Conservation (phyloP, 1,140 invertebrate genomes). For the Meloidogyne floridensis region DNA sequence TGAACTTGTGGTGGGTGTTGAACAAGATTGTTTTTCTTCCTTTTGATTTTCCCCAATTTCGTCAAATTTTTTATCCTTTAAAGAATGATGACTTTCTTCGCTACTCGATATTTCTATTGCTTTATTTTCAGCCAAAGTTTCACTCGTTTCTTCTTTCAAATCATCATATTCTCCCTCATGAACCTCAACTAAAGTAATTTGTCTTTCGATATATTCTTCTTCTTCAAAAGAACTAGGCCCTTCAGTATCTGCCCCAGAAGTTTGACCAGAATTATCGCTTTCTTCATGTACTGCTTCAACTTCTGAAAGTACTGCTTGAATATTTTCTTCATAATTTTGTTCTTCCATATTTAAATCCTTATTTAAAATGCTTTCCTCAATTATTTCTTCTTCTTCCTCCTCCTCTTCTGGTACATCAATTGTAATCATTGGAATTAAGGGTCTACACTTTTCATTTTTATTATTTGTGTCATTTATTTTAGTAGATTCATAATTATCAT, state of each 20-base stretch:
- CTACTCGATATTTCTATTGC: not conserved
- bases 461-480: not conserved
- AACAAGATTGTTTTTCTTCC: not conserved
- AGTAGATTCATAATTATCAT: not conserved
- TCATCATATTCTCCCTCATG: not conserved
- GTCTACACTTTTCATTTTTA: not conserved
- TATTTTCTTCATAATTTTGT: not conserved
- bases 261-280: conserved; percentile 9
- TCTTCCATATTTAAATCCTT: not conserved
- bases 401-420: not conserved
- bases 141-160: not conserved
- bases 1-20: not conserved
- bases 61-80: not conserved
- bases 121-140: not conserved
- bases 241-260: conserved; percentile 22
- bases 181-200: not conserved
- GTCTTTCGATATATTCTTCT: not conserved
- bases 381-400: conserved; percentile 1
- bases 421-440: not conserved
- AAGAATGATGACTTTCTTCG: not conserved
- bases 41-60: not conserved
- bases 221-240: not conserved
- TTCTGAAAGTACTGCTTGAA: not conserved
- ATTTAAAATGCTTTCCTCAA: not conserved
- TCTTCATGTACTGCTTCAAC: not conserved